Base-by-base conservation (phyloP, 2,797 vertebrate genomes). In the Acipenser transmontanus region DNA sequence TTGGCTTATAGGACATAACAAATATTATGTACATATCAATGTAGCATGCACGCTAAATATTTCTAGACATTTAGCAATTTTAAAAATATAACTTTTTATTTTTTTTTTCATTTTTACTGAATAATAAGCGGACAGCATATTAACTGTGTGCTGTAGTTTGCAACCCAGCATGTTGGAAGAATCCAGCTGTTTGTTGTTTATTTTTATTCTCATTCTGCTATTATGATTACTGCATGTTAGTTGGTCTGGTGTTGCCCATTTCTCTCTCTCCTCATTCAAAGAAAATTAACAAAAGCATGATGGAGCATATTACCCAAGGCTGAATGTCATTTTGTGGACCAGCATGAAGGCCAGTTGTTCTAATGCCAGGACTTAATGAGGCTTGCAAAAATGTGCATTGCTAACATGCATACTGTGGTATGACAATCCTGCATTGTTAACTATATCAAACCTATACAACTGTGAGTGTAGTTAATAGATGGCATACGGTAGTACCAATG, bases 261-360 rank as follows among this genome's bases (percentile, higher is more conserved):
- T 62, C 60, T 49, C 68, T 57, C 20, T 13, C 50, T 6, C 56
- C 17, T n/a, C 17, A 17, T 11, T 17, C 34, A 61, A 60, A 50
- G 20, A 6, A 65, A 57, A 57, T 57, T 57, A 57, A 57, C 54
- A 57, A 13, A 57, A 57, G 54, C 14, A 57, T 57, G 54, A 57
- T 57, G 54, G 54, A 57, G 76, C 72, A 73, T 74, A 73, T 78
- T 72, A 70, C 62, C 66, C 13, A 11, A 50, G 57, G 62, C 61
- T 67, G 70, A 74, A 75, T 80, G 73, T 74, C 70, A 78, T 78
- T 80, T 75, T 76, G 75, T 71, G 50, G 65, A 78, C 64, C 78
- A 80, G 76, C 74, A 77, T 74, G 72, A 62, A 68, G 66, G 72
- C 72, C 66, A 59, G 61, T 50, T 66, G 67, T 34, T 4, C 34